These are phyloP conservation scores for Drosophila tani DNA, from an alignment of 1,140 invertebrate species.

Conservation along the genomic window DNA sequence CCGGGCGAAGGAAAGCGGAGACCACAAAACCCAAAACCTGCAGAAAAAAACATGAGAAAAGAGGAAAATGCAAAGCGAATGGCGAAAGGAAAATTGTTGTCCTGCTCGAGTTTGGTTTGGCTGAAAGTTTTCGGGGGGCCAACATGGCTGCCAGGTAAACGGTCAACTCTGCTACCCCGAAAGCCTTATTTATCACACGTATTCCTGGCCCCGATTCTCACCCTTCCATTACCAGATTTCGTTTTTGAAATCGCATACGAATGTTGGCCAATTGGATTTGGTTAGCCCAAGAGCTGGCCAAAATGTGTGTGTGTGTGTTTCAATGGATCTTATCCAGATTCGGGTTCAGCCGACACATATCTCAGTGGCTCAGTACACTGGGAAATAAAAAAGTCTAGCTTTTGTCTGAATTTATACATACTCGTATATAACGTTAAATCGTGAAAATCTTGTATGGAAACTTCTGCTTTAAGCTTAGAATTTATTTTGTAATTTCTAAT, in stretches of 20 bases:
- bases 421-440: too few relatives aligned
- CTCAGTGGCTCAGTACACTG: constrained; percentile 12
- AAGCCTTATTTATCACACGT: constrained; percentile 79
- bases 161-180: constrained; percentile 29
- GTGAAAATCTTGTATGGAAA: too few relatives aligned
- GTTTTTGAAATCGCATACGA: constrained; percentile 76
- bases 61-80: constrained; percentile 24
- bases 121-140: constrained; percentile 30
- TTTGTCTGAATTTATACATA: too few relatives aligned
- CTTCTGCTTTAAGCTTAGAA: too few relatives aligned
- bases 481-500: not conserved
- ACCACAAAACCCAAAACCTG: constrained; percentile 52
- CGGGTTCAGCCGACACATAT: constrained; percentile 10
- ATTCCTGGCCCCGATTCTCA: constrained; percentile 19
- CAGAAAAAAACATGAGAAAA: constrained; percentile 10
- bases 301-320: constrained; percentile 11
- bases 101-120: constrained; percentile 35
- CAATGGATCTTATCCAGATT: constrained; percentile 31
- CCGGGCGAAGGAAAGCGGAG: constrained; percentile 38
- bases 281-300: constrained; percentile 45
- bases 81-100: constrained; percentile 61
- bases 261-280: constrained; percentile 78
- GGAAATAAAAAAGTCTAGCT: not conserved
- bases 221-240: constrained; percentile 63
- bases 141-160: constrained; percentile 57